A percentile compares a stretch with the other conserved stretches of the same genome.
phyloP scores from a whole-genome alignment of 2,888 invertebrate genomes.

The Linyphia triangularis region DNA sequence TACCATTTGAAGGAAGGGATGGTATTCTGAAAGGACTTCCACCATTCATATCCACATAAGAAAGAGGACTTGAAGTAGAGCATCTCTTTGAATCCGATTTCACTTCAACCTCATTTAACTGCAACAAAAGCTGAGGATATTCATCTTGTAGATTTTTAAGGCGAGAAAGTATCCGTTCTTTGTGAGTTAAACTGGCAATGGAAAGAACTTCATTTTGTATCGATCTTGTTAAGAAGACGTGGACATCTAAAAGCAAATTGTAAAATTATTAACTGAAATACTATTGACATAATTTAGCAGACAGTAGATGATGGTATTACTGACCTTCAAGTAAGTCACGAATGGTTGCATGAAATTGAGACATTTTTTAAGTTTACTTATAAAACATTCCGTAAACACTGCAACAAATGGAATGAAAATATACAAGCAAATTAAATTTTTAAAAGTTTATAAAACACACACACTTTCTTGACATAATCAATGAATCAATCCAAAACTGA shows the following conservation, averaged over 20 bases:
- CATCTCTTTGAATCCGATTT: constrained; percentile 21
- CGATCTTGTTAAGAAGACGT: constrained; percentile 19
- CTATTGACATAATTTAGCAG: neutral
- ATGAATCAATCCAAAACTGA: neutral
- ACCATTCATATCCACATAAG: constrained; percentile 74
- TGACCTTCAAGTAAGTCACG: constrained; percentile 64
- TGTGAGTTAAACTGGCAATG: constrained; percentile 37
- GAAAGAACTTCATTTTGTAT: constrained; percentile 57
- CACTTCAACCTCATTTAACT: constrained; percentile 1
- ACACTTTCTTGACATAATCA: neutral
- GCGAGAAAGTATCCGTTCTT: constrained; percentile 59
- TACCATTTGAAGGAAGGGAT: constrained; percentile 31
- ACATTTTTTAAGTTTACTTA: constrained; percentile 9
- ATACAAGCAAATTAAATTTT: neutral
- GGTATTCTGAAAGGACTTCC: constrained; percentile 43
- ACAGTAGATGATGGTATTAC: neutral
- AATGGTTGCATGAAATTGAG: constrained; percentile 59
- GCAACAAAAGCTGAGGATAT: constrained; percentile 60
- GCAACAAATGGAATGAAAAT: neutral
- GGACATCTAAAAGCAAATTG: constrained; percentile 48
- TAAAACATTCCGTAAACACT: neutral
- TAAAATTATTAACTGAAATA: neutral
- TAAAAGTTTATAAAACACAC: neutral
- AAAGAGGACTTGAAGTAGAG: constrained; percentile 54
- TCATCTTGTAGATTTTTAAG: constrained; percentile 38